Evolutionary conservation across 2,888 invertebrate species (phyloP).

Genomic region (Cremastobaeus sp.): DNA sequence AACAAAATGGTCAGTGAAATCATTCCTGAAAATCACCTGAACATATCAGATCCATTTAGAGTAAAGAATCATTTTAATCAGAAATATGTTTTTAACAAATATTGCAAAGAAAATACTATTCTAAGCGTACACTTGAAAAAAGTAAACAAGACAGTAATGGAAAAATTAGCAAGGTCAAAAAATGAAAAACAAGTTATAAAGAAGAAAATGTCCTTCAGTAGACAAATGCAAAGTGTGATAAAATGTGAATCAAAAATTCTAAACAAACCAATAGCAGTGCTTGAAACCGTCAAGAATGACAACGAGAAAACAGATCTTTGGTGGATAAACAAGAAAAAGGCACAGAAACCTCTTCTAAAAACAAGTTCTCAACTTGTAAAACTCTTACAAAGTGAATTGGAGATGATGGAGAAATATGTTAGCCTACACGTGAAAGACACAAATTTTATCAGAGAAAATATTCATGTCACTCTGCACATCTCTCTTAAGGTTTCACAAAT

Average conservation of each 20-base stretch:
- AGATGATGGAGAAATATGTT: constrained; percentile 59
- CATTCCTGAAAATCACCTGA: not conserved
- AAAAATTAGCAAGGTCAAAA: not conserved
- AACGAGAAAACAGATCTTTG: not conserved
- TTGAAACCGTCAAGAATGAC: no score
- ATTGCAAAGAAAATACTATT: not conserved
- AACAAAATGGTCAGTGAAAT: constrained; percentile 17
- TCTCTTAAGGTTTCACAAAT: constrained; percentile 58
- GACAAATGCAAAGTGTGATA: no score
- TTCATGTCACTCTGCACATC: constrained; percentile 63
- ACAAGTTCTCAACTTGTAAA: constrained; percentile 29
- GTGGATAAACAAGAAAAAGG: constrained; percentile 19
- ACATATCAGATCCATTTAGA: constrained; percentile 11
- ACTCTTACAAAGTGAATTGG: constrained; percentile 47
- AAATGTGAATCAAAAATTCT: no score
- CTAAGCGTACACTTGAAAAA: constrained; percentile 10
- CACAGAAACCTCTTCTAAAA: not conserved
- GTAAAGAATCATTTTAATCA: constrained; percentile 20
- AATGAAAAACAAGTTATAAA: not conserved
- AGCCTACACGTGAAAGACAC: constrained; percentile 53
- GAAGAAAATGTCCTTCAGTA: no score
- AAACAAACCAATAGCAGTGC: no score
- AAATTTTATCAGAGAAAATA: constrained; percentile 60
- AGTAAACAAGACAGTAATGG: constrained; percentile 11
- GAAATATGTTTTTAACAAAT: not conserved